These are phyloP conservation scores for Cecropterus lyciades DNA, from an alignment of 1,140 invertebrate genomes.

Conservation along the genomic window DNA sequence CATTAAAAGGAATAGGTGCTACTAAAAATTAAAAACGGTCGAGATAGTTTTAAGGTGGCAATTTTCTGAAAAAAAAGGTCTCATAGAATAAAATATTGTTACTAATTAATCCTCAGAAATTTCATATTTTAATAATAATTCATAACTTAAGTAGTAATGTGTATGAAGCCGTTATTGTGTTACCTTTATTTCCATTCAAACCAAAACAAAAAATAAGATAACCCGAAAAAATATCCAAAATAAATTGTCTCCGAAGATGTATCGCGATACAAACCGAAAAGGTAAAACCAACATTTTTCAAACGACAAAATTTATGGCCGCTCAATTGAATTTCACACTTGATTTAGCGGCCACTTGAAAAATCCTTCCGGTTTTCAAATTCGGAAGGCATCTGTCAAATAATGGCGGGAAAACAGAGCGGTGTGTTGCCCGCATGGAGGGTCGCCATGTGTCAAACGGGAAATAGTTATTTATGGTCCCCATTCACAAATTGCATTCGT, in stretches of 20 bases:
- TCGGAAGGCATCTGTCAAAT: conserved; percentile 79
- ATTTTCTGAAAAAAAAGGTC: too few species aligned
- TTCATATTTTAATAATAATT: too few species aligned
- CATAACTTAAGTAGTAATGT: too few species aligned
- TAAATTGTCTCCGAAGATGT: conserved; percentile 37
- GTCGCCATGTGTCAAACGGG: conserved; percentile 79
- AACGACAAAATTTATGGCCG: conserved; percentile 70
- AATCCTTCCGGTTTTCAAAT: conserved; percentile 77
- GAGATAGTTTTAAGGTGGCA: too few species aligned
- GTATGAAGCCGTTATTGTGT: too few species aligned
- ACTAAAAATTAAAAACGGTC: too few species aligned
- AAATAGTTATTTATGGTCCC: conserved; percentile 82
- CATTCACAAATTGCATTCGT: conserved; percentile 83
- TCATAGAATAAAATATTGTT: too few species aligned
- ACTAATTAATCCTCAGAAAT: too few species aligned
- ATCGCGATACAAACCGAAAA: conserved; percentile 48
- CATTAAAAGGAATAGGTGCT: too few species aligned
- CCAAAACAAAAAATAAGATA: not conserved
- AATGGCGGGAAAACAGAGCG: conserved; percentile 73
- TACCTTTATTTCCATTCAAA: too few species aligned
- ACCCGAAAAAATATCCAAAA: conserved; percentile 18
- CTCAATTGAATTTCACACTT: conserved; percentile 83
- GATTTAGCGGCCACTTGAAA: conserved; percentile 75
- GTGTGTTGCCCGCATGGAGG: conserved; percentile 64
- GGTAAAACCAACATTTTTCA: conserved; percentile 63